Conservation (phyloP, 2,888 invertebrate species). For the Ceramica pisi region DNA sequence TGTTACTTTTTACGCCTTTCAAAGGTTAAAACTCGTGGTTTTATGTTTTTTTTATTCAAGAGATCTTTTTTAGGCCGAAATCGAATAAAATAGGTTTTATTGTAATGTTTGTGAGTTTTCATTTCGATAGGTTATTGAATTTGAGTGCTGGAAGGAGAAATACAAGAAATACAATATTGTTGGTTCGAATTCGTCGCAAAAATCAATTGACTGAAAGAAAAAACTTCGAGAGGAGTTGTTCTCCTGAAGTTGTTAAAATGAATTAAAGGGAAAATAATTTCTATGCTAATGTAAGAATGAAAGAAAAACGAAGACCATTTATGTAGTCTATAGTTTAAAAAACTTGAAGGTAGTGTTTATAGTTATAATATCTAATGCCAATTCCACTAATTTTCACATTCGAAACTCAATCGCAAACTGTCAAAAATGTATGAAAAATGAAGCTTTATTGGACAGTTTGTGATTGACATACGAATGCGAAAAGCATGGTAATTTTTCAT, state of each 20-base stretch:
- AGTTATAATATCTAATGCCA: no score
- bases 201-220: slow-evolving; percentile 25
- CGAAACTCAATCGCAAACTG: no score
- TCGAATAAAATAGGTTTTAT: slow-evolving; percentile 24
- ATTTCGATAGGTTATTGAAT: slow-evolving; percentile 11
- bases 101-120: slow-evolving; percentile 13
- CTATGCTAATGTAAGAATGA: slow-evolving; percentile 3
- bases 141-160: slow-evolving; percentile 1
- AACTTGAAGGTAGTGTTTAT: background rate
- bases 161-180: slow-evolving; percentile 25
- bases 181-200: slow-evolving; percentile 24
- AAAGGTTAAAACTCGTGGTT: slow-evolving; percentile 43
- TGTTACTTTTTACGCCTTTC: slow-evolving; percentile 53
- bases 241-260: slow-evolving; percentile 14
- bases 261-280: slow-evolving; percentile 13
- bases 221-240: no score
- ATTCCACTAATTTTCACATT: no score
- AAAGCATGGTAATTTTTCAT: no score
- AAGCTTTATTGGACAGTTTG: no score
- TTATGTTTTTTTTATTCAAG: slow-evolving; percentile 32
- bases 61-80: slow-evolving; percentile 20
- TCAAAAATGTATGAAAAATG: no score
- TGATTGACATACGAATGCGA: no score
- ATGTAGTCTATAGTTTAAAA: background rate
- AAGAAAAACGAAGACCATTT: background rate